Evolutionary conservation across 2,888 invertebrate genomes (phyloP).

Genomic region (Cosmia pyralina): DNA sequence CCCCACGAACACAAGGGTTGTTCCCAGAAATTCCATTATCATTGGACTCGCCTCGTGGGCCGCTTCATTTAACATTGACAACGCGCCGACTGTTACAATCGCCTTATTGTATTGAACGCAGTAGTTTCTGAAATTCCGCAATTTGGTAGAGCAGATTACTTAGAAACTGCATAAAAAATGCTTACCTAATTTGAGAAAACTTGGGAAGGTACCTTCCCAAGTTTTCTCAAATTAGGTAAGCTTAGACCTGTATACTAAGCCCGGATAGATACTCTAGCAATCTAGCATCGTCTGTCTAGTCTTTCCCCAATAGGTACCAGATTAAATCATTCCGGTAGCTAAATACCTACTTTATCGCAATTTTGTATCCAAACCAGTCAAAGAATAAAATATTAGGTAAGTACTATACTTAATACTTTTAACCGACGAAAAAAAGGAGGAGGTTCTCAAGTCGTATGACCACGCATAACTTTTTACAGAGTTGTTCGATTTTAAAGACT

Average conservation of each 20-base stretch:
- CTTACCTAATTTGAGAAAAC: neutral
- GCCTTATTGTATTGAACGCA: slow-evolving; percentile 66
- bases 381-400: neutral
- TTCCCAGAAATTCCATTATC: slow-evolving; percentile 89
- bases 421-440: too few relatives aligned
- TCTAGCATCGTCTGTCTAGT: neutral
- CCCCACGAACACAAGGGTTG: slow-evolving; percentile 86
- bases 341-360: neutral
- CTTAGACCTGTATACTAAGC: neutral
- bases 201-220: too few relatives aligned
- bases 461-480: too few relatives aligned
- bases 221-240: neutral
- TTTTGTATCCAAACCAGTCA: neutral
- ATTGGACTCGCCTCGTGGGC: slow-evolving; percentile 73
- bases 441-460: too few relatives aligned
- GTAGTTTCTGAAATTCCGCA: slow-evolving; percentile 73
- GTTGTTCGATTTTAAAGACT: too few relatives aligned
- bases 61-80: slow-evolving; percentile 83
- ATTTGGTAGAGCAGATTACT: slow-evolving; percentile 36
- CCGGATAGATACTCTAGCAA: neutral
- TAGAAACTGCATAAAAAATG: neutral
- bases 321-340: neutral
- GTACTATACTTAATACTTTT: too few relatives aligned
- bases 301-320: neutral
- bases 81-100: slow-evolving; percentile 76